These are phyloP conservation scores for Oplegnathus fasciatus DNA, from an alignment of 2,113 vertebrate genomes.

Conservation along the genomic window DNA sequence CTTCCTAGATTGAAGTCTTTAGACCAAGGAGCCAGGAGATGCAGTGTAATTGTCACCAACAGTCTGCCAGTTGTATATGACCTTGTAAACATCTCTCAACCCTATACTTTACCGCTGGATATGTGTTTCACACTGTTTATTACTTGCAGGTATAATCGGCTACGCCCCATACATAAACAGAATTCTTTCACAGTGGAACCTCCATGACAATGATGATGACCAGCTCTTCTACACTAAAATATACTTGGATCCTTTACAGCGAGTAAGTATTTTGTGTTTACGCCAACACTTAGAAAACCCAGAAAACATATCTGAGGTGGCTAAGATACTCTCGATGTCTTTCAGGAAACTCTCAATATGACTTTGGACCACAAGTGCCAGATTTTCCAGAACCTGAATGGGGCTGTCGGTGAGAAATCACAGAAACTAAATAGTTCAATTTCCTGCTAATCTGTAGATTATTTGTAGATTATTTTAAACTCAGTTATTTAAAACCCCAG, in stretches of 20 bases:
- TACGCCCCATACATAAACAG: slow-evolving; percentile 89
- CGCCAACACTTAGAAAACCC: not conserved
- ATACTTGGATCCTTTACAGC: slow-evolving; percentile 90
- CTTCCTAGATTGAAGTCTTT: slow-evolving; percentile 8
- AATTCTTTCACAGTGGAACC: slow-evolving; percentile 92
- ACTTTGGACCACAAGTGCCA: slow-evolving; percentile 96
- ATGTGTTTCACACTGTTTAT: slow-evolving; percentile 62
- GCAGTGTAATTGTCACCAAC: slow-evolving; percentile 61
- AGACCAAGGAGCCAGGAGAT: slow-evolving; percentile 33
- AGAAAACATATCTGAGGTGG: not conserved
- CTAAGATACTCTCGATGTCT: slow-evolving; percentile 37
- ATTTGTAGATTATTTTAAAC: slow-evolving; percentile 5
- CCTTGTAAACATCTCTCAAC: slow-evolving; percentile 60
- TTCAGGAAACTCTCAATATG: slow-evolving; percentile 92
- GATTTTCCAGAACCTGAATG: slow-evolving; percentile 97
- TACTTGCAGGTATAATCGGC: slow-evolving; percentile 92
- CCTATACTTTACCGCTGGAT: slow-evolving; percentile 49
- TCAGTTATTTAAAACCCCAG: not conserved
- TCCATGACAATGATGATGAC: slow-evolving; percentile 98
- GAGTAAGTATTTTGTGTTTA: slow-evolving; percentile 76
- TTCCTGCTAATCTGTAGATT: not conserved
- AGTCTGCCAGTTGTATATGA: slow-evolving; percentile 41
- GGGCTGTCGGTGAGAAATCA: slow-evolving; percentile 90
- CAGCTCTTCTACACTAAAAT: slow-evolving; percentile 99
- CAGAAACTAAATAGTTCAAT: slow-evolving; percentile 12